Conservation (phyloP, 2,888 invertebrate genomes). For the Ecliptopera silaceata region DNA sequence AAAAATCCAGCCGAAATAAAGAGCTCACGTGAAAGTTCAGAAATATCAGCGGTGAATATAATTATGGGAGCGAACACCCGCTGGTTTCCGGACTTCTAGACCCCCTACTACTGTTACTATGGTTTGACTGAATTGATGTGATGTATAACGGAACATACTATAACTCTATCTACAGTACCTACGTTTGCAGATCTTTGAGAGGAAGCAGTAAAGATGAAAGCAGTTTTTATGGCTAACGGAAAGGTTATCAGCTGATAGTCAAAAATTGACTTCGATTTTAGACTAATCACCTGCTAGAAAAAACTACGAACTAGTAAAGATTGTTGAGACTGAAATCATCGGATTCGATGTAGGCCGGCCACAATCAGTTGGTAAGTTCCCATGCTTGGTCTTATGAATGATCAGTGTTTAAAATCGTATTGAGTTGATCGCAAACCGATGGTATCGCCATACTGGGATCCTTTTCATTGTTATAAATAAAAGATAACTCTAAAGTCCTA, state of each 20-base stretch:
- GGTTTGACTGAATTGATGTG: neutral
- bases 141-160: constrained; percentile 2
- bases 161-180: neutral
- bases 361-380: too few relatives aligned
- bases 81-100: constrained; percentile 70
- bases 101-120: constrained; percentile 56
- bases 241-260: too few relatives aligned
- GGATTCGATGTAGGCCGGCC: too few relatives aligned
- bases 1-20: constrained; percentile 73
- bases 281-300: too few relatives aligned
- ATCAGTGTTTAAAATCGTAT: neutral
- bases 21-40: constrained; percentile 79
- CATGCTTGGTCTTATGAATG: neutral
- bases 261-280: too few relatives aligned
- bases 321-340: too few relatives aligned
- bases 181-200: neutral
- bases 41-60: constrained; percentile 81
- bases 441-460: constrained; percentile 52
- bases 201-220: too few relatives aligned
- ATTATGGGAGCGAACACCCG: constrained; percentile 78
- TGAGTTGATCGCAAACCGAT: constrained; percentile 41
- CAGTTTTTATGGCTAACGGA: too few relatives aligned
- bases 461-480: constrained; percentile 78
- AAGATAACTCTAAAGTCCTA: constrained; percentile 76
- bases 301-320: too few relatives aligned